phyloP scores from a whole-genome alignment of 1,140 invertebrate species.

The Heliconius hermathena region DNA sequence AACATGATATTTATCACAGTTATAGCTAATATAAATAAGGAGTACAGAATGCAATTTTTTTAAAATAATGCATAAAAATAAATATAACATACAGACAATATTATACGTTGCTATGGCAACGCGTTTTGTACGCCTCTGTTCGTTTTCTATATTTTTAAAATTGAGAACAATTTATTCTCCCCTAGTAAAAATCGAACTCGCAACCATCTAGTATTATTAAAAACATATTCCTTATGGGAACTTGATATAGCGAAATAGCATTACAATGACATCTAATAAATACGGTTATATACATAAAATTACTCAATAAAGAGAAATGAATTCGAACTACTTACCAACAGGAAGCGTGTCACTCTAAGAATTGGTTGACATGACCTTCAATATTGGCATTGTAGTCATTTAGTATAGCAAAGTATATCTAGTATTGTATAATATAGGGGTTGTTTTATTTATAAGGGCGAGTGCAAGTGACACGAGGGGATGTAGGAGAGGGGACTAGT shows the following conservation, averaged over 20 bases:
- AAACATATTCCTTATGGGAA: too few species aligned
- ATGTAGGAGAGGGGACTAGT: slow-evolving; percentile 25
- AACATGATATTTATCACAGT: too few species aligned
- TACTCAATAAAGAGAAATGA: not conserved
- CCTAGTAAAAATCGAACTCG: too few species aligned
- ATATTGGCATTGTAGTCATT: slow-evolving; percentile 11
- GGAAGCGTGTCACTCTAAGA: not conserved
- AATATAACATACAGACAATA: too few species aligned
- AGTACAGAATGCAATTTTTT: too few species aligned
- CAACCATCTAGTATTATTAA: too few species aligned
- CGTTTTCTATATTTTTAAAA: too few species aligned
- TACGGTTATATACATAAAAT: not conserved
- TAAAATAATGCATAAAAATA: too few species aligned
- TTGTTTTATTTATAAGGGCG: slow-evolving; percentile 51
- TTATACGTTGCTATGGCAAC: too few species aligned
- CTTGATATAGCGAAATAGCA: not conserved
- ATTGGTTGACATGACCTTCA: slow-evolving; percentile 27
- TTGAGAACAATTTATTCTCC: too few species aligned
- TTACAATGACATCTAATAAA: not conserved
- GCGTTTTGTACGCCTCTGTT: too few species aligned
- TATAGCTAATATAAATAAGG: too few species aligned
- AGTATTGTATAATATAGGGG: slow-evolving; percentile 24
- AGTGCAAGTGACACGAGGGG: slow-evolving; percentile 44
- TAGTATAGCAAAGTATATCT: slow-evolving; percentile 18
- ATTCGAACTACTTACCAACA: not conserved